A percentile compares a stretch with the other conserved stretches of the same genome.
These are phyloP conservation scores for Carassius auratus DNA, from an alignment of 2,113 vertebrate species.

Conservation along the genomic window DNA sequence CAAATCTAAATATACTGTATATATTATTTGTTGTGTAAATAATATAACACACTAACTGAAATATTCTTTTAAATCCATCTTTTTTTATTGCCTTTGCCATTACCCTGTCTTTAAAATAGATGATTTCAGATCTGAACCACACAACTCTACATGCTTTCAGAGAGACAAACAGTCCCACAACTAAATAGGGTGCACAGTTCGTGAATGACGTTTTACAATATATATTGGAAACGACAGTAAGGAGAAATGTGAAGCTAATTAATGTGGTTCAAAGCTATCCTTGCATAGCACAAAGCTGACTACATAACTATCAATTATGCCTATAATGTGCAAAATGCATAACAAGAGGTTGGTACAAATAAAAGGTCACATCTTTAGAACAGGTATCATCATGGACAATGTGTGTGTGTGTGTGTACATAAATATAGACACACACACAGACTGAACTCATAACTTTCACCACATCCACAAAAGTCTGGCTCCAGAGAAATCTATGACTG, in stretches of 20 bases:
- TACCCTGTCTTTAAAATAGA: constrained; percentile 67
- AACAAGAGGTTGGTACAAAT: constrained; percentile 87
- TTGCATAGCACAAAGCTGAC: constrained; percentile 99
- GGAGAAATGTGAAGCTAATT: constrained; percentile 64
- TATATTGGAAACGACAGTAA: constrained; percentile 69
- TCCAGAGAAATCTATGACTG: constrained; percentile 47
- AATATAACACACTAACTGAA: constrained; percentile 3
- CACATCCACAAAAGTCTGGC: constrained; percentile 68
- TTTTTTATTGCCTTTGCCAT: constrained; percentile 87
- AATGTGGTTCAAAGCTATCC: constrained; percentile 87
- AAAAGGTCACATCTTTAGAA: constrained; percentile 74
- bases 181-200: constrained; percentile 83
- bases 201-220: constrained; percentile 86
- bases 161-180: constrained; percentile 80
- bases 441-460: constrained; percentile 55
- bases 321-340: constrained; percentile 97
- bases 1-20: not conserved
- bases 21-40: not conserved
- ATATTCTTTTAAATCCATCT: constrained; percentile 66
- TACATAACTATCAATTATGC: constrained; percentile 87
- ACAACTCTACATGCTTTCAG: constrained; percentile 59
- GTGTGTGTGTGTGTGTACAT: no score
- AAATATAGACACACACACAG: no score
- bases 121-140: not conserved
- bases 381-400: constrained; percentile 71